Conservation (phyloP, 2,888 invertebrate genomes). For the Cloeon dipterum region DNA sequence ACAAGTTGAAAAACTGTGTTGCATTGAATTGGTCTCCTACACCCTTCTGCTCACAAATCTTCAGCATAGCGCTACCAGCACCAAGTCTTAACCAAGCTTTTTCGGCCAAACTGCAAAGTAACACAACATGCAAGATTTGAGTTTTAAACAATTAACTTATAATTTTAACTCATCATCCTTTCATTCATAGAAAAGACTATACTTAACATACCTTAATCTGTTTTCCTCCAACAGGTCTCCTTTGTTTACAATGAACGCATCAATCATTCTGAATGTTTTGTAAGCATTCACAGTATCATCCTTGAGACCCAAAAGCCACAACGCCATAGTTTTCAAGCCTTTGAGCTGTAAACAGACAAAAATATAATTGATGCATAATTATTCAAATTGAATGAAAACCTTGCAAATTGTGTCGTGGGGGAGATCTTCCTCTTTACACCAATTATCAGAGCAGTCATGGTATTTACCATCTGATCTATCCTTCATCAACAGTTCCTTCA, state of each 20-base stretch:
- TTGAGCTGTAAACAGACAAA: slow-evolving; percentile 26
- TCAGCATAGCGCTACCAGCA: slow-evolving; percentile 88
- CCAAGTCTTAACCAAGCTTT: slow-evolving; percentile 82
- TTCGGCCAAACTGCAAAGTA: slow-evolving; percentile 58
- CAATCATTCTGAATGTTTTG: slow-evolving; percentile 84
- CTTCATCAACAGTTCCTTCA: slow-evolving; percentile 81
- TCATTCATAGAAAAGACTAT: not conserved
- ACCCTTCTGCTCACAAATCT: slow-evolving; percentile 89
- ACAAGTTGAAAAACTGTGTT: slow-evolving; percentile 85
- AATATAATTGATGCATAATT: slow-evolving; percentile 3
- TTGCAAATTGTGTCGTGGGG: slow-evolving; percentile 83
- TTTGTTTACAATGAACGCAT: slow-evolving; percentile 80
- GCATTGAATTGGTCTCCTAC: slow-evolving; percentile 87
- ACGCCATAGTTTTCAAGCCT: slow-evolving; percentile 87
- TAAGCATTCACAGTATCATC: slow-evolving; percentile 69
- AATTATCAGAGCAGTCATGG: slow-evolving; percentile 28
- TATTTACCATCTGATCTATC: slow-evolving; percentile 34
- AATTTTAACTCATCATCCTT: not conserved
- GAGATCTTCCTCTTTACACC: slow-evolving; percentile 70
- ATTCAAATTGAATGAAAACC: slow-evolving; percentile 20
- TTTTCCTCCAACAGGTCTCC: slow-evolving; percentile 48
- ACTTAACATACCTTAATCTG: slow-evolving; percentile 19
- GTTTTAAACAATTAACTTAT: not conserved
- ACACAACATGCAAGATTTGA: slow-evolving; percentile 18
- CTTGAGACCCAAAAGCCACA: slow-evolving; percentile 83